Evolutionary conservation across 2,797 vertebrate genomes (phyloP), one percentile per base, ranked within the genome.

Genomic region (Argentina silus): DNA sequence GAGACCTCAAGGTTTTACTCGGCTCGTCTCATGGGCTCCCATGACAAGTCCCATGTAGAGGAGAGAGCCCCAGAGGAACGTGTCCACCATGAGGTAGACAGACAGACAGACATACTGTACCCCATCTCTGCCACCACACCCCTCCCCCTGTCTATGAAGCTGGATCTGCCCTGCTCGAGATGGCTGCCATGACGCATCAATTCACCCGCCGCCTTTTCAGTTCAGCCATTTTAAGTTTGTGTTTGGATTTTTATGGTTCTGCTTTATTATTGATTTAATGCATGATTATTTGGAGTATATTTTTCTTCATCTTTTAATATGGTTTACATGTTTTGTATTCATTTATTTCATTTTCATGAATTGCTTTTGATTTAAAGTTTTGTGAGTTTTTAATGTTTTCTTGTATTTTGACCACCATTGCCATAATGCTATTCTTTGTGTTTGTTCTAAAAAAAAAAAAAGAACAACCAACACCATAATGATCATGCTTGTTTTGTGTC

Each of bases 11-110:
- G 84, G 79, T 93, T 92, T 89, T 90, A 91, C 87, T 93, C 95
- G 0, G 94, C 95, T 72, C 92, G 92, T 73, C 90, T 95, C 17
- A 92, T 94, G 90, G 95, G 95, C 77, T 90, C 94, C 60, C 89
- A 89, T 71, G 95, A 94, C 73, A 91, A 93, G 89, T 95, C 93
- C 76, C 95, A 95, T 64, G 86, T 92, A 77, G 96, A 97, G 89
- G 93, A 93, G 88, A 89, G 79, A 73, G 77, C 80, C 75, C 79
- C 77, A 2, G 92, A 93, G 36, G 91, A 90, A 67, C 77, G 68
- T 42, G 43, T 63, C 14, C 88, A 88, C 74, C 84, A 89, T 62
- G 93, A 94, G 92, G 90, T 93, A 91, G 91, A 64, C 61, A 12
- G 74, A 81, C 72, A 23, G 72, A 72, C 19, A 42, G 47, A 0